Evolutionary conservation across 2,113 vertebrate species (phyloP).

Genomic region (Rafetus swinhoei): DNA sequence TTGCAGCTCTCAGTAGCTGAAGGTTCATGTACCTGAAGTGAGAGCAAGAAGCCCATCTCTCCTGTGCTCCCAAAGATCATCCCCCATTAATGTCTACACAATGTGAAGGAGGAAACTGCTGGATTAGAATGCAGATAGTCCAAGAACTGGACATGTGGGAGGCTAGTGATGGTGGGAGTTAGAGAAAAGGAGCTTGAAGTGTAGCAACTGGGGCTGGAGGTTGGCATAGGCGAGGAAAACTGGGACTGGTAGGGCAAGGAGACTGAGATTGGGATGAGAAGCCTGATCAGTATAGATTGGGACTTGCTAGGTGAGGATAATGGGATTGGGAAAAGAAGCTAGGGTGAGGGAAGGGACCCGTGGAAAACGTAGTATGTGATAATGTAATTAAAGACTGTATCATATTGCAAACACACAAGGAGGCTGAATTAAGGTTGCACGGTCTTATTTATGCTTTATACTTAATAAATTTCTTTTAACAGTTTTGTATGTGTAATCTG

Average conservation of each 20-base stretch:
- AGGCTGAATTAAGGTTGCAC: background rate
- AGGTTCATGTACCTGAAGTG: background rate
- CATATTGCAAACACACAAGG: accelerated
- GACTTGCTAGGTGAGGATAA: background rate
- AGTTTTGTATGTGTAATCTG: background rate
- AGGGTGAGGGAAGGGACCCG: background rate
- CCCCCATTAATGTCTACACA: background rate
- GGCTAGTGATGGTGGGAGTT: accelerated
- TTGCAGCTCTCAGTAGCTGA: background rate
- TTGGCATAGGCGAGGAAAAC: background rate
- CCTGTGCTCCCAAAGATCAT: background rate
- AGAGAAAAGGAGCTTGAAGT: background rate
- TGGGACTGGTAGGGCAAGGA: background rate
- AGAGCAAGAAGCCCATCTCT: background rate
- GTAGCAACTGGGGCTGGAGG: background rate
- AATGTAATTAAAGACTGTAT: background rate
- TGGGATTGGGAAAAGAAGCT: background rate
- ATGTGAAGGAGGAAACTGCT: background rate
- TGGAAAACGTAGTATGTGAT: accelerated
- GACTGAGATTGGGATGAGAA: too few species aligned
- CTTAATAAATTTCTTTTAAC: background rate
- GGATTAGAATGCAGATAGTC: background rate
- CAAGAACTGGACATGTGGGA: background rate
- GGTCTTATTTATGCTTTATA: too few species aligned
- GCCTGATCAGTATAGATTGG: too few species aligned